phyloP scores from a whole-genome alignment of 2,113 vertebrate genomes.

The Galemys pyrenaicus region DNA sequence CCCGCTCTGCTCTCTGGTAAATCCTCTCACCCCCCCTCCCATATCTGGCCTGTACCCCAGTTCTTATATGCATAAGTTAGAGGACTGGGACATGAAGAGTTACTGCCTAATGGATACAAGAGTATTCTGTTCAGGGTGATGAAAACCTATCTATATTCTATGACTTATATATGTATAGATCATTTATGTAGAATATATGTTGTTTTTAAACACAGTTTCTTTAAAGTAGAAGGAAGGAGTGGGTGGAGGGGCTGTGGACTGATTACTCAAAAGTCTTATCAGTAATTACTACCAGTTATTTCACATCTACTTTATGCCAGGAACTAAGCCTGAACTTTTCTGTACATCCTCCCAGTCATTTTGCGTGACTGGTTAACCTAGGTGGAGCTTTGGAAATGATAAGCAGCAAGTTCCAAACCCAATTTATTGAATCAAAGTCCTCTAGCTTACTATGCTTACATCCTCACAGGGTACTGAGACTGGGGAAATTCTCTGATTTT shows the following conservation, averaged over 20 bases:
- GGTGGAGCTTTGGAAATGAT: not conserved
- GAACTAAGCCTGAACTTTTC: not conserved
- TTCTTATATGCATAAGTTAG: too few relatives aligned
- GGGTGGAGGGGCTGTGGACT: not conserved
- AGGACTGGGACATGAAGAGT: too few relatives aligned
- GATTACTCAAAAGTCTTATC: not conserved
- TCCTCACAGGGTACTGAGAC: not conserved
- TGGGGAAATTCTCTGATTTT: constrained; percentile 55
- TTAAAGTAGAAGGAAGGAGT: not conserved
- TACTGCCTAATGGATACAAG: not conserved
- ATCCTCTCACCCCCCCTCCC: too few relatives aligned
- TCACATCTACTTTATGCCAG: constrained; percentile 17
- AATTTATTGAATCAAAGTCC: not conserved
- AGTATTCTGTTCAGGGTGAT: not conserved
- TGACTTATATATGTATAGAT: too few relatives aligned
- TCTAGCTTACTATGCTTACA: not conserved
- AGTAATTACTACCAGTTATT: constrained; percentile 20
- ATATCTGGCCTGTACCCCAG: too few relatives aligned
- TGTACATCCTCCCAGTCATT: not conserved
- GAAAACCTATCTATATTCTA: not conserved
- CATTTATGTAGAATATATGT: too few relatives aligned
- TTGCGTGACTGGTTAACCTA: constrained; percentile 18
- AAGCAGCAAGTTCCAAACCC: not conserved
- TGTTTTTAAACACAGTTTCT: not conserved
- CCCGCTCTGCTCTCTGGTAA: too few relatives aligned